These are phyloP conservation scores for Aurelia aurita complex sp. Pacific DNA, from an alignment of 30 jellyfish, hydroid and myxozoan genomes.

Conservation along the genomic window DNA sequence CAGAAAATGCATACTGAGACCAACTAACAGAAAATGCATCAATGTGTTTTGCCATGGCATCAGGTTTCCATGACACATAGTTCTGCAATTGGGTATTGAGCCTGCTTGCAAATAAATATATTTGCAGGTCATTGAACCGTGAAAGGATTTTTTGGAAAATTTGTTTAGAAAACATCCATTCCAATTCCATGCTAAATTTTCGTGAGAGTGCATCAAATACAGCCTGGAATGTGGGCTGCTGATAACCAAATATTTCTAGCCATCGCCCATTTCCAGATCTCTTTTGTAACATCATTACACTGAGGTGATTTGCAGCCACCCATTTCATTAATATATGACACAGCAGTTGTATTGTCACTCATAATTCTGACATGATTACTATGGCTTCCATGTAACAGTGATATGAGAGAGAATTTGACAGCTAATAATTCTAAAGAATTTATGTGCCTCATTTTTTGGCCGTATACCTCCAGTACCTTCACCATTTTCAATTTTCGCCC, in stretches of 20 bases:
- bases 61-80: constrained; percentile 55
- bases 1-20: constrained; percentile 25
- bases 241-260: constrained; percentile 4
- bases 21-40: constrained; percentile 44
- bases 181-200: constrained; percentile 15
- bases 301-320: constrained; percentile 40
- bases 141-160: background rate
- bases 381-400: constrained; percentile 1
- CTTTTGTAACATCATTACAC: constrained; percentile 7
- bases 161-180: constrained; percentile 21
- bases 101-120: constrained; percentile 32
- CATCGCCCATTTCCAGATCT: constrained; percentile 36
- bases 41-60: constrained; percentile 28
- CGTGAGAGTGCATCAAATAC: constrained; percentile 30
- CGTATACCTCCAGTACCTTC: constrained; percentile 34
- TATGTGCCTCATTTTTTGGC: constrained; percentile 33
- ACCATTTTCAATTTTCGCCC: constrained; percentile 28
- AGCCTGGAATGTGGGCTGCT: constrained; percentile 49
- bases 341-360: constrained; percentile 40
- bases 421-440: constrained; percentile 19
- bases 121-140: constrained; percentile 2
- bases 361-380: constrained; percentile 17
- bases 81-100: constrained; percentile 25
- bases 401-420: constrained; percentile 4
- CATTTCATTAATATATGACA: constrained; percentile 35